Evolutionary conservation across 2,113 vertebrate species (phyloP).

Genomic region (Lasiurus cinereus): DNA sequence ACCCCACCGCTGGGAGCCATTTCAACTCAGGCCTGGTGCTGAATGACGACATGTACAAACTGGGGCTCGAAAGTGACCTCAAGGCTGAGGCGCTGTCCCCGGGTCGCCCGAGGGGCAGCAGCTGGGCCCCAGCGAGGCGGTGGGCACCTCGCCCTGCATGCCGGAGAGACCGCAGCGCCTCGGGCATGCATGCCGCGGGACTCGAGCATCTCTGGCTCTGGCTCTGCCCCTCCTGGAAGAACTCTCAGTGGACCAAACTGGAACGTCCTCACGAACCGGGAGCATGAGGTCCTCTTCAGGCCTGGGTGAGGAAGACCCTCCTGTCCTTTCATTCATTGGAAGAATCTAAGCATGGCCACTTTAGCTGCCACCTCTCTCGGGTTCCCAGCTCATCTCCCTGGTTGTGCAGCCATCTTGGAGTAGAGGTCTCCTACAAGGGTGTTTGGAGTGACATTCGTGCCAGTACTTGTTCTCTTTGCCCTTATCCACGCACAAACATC

Average conservation of each 20-base stretch:
- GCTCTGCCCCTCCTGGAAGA: constrained; percentile 97
- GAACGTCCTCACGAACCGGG: constrained; percentile 94
- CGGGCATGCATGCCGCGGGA: constrained; percentile 93
- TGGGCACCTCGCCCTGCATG: constrained; percentile 67
- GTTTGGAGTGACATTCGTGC: constrained; percentile 75
- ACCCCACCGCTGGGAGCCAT: constrained; percentile 79
- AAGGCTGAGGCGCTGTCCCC: constrained; percentile 85
- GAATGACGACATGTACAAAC: constrained; percentile 92
- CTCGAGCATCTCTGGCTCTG: constrained; percentile 97
- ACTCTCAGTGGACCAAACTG: constrained; percentile 93
- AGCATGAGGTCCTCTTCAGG: constrained; percentile 97
- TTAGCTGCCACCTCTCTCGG: constrained; percentile 86
- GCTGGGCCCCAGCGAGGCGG: constrained; percentile 82
- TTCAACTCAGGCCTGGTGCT: constrained; percentile 94
- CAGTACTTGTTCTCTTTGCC: constrained; percentile 71
- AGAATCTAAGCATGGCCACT: constrained; percentile 90
- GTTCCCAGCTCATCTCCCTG: constrained; percentile 73
- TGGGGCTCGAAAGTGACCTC: constrained; percentile 84
- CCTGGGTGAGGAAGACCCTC: constrained; percentile 95
- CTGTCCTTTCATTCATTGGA: constrained; percentile 87
- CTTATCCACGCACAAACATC: constrained; percentile 33
- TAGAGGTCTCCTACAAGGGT: constrained; percentile 50
- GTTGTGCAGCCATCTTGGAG: constrained; percentile 78
- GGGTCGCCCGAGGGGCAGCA: constrained; percentile 81
- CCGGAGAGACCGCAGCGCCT: constrained; percentile 85